Base-by-base conservation (phyloP, 2,113 vertebrate genomes). In the Poicephalus gulielmi region DNA sequence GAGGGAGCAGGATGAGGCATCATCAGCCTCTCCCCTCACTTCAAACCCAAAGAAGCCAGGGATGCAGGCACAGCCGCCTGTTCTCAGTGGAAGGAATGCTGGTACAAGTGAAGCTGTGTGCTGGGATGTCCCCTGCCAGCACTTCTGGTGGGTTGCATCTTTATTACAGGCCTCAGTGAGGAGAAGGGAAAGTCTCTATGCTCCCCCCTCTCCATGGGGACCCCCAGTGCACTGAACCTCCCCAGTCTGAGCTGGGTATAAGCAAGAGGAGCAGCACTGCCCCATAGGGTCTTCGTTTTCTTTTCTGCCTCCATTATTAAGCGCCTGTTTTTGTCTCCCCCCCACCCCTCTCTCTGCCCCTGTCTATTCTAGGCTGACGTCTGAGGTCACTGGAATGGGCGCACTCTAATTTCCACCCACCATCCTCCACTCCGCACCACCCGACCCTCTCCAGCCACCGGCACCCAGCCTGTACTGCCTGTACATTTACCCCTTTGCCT, bases 321-420 rank as follows among this genome's bases (percentile, higher is more conserved):
- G 96, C 35, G 84, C 91, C 96, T 94, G 60, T 96, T 94, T 98
- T 97, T 98, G 96, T 78, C 83, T 95, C 59, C 82, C 60, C 27
- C 95, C 86, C 49, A 33, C 83, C 88, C 86, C 78, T 94, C 90
- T 95, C 91, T 95, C 93, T 96, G 62, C 83, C 95, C 98, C 86
- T 94, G 92, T 98, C 97, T 98, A 93, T 98, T 99, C 96, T 98
- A 99, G 99, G 99, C 99, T 99, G 98, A 99, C 99, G 89, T 99
- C 99, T 96, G 99, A 99, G 98, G 99, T 99, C 98, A 99, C 99
- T 97, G 99, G 99, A 98, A 99, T 99, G 99, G 99, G 99, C 80
- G 98, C 99, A 64, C 98, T 99, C 97, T 99, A 98, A 98, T 98
- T 98, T 98, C 97, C 95, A 96, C 98, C 98, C 95, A 95, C 94